Conservation (phyloP, 2,113 vertebrate species). For the Eupsittula cactorum region DNA sequence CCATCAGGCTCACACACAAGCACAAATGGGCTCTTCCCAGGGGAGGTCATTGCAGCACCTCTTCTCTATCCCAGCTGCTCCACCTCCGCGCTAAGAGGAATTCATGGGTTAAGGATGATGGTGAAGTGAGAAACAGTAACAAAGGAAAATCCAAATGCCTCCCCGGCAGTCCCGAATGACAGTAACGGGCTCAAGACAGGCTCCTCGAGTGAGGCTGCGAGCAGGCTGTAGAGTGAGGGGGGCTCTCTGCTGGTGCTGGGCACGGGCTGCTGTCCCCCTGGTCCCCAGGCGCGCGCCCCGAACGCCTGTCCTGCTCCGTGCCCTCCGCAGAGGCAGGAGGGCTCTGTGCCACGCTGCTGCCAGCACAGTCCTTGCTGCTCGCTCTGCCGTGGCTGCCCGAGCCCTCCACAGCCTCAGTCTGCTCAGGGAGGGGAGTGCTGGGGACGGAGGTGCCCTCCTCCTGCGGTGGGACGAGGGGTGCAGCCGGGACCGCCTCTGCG, state of each 20-base stretch:
- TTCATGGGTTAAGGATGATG: constrained; percentile 52
- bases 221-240: background rate
- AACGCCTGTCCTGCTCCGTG: background rate
- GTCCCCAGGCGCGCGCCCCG: background rate
- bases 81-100: background rate
- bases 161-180: background rate
- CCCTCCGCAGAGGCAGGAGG: fast-evolving
- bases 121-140: constrained; percentile 35
- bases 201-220: constrained; percentile 4
- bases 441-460: background rate
- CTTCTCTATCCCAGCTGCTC: background rate
- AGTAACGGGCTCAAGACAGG: constrained; percentile 16
- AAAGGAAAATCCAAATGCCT: background rate
- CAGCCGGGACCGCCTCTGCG: background rate
- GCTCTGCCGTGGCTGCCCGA: background rate
- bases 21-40: background rate
- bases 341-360: background rate
- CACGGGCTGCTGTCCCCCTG: background rate
- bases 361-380: background rate
- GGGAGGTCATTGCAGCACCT: background rate
- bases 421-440: background rate
- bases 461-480: fast-evolving
- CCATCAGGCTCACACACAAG: background rate
- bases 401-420: constrained; percentile 24
- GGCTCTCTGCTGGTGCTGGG: background rate